Evolutionary conservation across 2,113 vertebrate genomes (phyloP), one percentile per base, ranked within the genome.

Genomic region (Redunca redunca): DNA sequence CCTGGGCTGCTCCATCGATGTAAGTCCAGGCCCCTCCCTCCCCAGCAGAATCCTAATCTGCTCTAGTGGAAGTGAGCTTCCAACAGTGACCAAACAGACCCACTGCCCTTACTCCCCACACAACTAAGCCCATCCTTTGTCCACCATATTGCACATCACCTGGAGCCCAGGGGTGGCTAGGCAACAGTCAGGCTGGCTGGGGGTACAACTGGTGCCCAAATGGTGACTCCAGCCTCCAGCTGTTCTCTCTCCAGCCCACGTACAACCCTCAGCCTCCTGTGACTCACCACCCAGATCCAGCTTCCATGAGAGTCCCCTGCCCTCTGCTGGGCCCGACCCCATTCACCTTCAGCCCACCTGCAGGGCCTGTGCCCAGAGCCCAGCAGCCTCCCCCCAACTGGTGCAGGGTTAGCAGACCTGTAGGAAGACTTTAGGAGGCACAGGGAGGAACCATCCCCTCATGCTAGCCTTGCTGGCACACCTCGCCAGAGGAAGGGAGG

Each of bases 1-100:
- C 62, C 98, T 99, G 7, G 99, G 99, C 96, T 99, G 99, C 97
- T 99, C 99, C 88, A 99, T 99, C 2, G 99, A 99, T 0, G 99
- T 99, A 97, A 95, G 81, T 9, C 33, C 3, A 6, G 14, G 21
- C 91, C 16, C 91, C 19, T 1, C 33, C 48, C 26, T 50, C 33
- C 50, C 30, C 12, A 17, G 23, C 52, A 6, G 23, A 7, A 23
- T 7, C 50, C 43, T 7, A 28, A 13, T 6, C 82, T 62, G 33
- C 25, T 10, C 3, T 1, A 8, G 15, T 48, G 1, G 19, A 48
- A n/a, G 33, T 7, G 55, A 81, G 88, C 21, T 26, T 43, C 57
- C 19, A 9, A 0, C 23, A 6, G 30, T 4, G 4, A 60, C 48
- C 0, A 0, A 3, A 43, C 30, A 83, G 33, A 25, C 52, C 62